Conservation (phyloP, 2,888 invertebrate genomes). For the Ormyrus pomaceus region DNA sequence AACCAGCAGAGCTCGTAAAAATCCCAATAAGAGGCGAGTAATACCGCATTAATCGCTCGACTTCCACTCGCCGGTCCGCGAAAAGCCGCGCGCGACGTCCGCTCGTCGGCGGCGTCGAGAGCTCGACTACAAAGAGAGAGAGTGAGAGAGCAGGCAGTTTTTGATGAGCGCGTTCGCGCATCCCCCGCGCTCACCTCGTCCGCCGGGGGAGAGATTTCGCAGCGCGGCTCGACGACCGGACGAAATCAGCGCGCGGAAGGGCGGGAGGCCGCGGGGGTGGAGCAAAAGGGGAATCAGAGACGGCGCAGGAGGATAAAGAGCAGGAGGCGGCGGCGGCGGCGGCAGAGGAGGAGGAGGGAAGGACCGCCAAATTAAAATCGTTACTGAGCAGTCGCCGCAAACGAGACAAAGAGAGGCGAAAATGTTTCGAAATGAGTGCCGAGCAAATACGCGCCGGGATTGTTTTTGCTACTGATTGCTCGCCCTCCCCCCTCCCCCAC, state of each 20-base stretch:
- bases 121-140: no score
- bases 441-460: conserved; percentile 69
- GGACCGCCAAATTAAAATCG: conserved; percentile 56
- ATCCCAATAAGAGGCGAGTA: no score
- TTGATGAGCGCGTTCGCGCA: no score
- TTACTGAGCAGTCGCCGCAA: conserved; percentile 55
- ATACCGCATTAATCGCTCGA: no score
- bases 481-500: not conserved
- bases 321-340: conserved; percentile 31
- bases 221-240: not conserved
- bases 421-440: conserved; percentile 69
- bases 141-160: no score
- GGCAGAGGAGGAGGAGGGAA: conserved; percentile 27
- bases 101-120: no score
- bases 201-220: no score
- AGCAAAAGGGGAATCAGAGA: conserved; percentile 42
- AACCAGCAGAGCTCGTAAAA: no score
- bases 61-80: no score
- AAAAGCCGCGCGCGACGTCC: no score
- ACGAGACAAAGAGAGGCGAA: conserved; percentile 55
- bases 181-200: no score
- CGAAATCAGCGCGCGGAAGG: conserved; percentile 12
- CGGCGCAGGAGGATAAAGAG: conserved; percentile 38
- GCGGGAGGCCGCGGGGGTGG: conserved; percentile 56
- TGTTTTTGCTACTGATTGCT: conserved; percentile 66